Percentiles rank a stretch among this genome's conserved stretches.
Conservation (phyloP, 2,888 invertebrate genomes). For the Cactoblastis cactorum region DNA sequence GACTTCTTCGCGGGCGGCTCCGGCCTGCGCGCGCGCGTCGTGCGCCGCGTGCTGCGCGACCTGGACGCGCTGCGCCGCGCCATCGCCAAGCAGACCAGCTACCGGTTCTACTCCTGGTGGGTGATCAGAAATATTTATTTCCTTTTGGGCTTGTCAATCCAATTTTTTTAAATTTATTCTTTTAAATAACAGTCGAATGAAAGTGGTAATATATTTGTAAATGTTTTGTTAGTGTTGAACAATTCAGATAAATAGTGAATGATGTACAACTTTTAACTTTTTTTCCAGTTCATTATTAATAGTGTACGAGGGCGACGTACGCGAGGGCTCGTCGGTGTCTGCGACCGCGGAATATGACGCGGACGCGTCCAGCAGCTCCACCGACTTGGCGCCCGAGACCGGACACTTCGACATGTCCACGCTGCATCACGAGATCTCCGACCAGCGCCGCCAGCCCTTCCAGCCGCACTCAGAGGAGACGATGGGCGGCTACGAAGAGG, state of each 20-base stretch:
- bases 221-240: no score
- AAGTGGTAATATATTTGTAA: no score
- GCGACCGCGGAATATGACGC: conserved; percentile 81
- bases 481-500: no score
- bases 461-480: no score
- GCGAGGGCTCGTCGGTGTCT: conserved; percentile 21
- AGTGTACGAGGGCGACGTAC: conserved; percentile 88
- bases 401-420: conserved; percentile 79
- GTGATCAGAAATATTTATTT: conserved; percentile 29
- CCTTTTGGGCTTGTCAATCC: no score
- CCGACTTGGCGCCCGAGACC: conserved; percentile 79
- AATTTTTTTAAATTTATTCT: no score
- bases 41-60: conserved; percentile 85
- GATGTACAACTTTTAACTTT: conserved; percentile 16
- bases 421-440: conserved; percentile 62
- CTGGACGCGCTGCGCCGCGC: conserved; percentile 87
- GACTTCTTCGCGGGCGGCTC: conserved; percentile 91
- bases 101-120: conserved; percentile 94
- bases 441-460: no score
- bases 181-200: no score
- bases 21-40: conserved; percentile 85
- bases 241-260: no score
- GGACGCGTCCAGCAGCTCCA: conserved; percentile 87
- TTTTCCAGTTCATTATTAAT: conserved; percentile 88
- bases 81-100: conserved; percentile 92